phyloP scores from a whole-genome alignment of 2,113 vertebrate genomes.

The Platichthys flesus region DNA sequence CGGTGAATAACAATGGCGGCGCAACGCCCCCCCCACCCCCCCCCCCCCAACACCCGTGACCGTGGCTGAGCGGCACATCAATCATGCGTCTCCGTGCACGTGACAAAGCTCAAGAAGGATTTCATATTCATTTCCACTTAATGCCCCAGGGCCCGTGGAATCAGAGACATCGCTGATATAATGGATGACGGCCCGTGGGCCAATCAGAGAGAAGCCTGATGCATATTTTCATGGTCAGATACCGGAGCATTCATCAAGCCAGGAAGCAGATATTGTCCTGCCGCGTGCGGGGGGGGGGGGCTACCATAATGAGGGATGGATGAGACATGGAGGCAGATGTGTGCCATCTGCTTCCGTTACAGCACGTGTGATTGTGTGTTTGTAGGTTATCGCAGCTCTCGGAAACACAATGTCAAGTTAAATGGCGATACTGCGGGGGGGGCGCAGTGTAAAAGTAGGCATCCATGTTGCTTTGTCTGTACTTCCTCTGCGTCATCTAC shows the following conservation, averaged over 20 bases:
- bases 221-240: constrained; percentile 63
- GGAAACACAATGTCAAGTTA: constrained; percentile 27
- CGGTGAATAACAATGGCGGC: constrained; percentile 56
- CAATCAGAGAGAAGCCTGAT: constrained; percentile 50
- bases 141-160: constrained; percentile 44
- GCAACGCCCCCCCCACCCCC: constrained; percentile 27
- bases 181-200: constrained; percentile 59
- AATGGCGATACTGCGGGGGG: constrained; percentile 15
- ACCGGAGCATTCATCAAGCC: constrained; percentile 50
- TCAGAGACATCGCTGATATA: constrained; percentile 40
- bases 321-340: constrained; percentile 30
- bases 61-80: constrained; percentile 63
- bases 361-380: constrained; percentile 25
- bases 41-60: constrained; percentile 9
- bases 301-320: constrained; percentile 42
- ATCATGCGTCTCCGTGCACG: constrained; percentile 64
- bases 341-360: constrained; percentile 26
- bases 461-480: background rate
- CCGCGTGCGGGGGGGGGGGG: background rate
- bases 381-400: constrained; percentile 5
- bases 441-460: background rate
- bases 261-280: constrained; percentile 49
- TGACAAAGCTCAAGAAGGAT: constrained; percentile 59
- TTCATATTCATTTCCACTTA: constrained; percentile 67
- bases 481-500: background rate